These are phyloP conservation scores for Eulemur albifrons DNA, from an alignment of 2,797 vertebrate genomes.

Conservation along the genomic window DNA sequence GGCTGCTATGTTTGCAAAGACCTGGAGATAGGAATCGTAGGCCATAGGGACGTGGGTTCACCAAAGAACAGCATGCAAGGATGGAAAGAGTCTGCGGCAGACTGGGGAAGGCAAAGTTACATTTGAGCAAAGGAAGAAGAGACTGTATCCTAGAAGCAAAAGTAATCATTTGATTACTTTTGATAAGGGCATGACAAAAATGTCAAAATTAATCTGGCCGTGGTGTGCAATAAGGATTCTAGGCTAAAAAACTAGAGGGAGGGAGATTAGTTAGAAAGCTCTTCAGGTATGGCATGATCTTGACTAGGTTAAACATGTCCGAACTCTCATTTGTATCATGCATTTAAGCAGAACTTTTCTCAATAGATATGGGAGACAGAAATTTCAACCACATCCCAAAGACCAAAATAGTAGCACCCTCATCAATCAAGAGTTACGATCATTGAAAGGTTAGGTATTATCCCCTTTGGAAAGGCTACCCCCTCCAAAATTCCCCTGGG, in stretches of 20 bases:
- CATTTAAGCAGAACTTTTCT: slow-evolving; percentile 32
- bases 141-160: neutral
- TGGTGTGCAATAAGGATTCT: neutral
- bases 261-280: neutral
- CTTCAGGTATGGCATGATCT: neutral
- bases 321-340: neutral
- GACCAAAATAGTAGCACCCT: neutral
- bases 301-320: neutral
- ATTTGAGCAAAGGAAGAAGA: neutral
- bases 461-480: neutral
- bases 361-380: neutral
- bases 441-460: neutral
- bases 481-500: neutral
- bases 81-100: neutral
- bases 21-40: neutral
- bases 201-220: neutral
- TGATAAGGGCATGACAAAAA: neutral
- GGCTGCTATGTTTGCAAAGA: neutral
- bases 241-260: neutral
- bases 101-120: neutral
- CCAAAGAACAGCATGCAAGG: neutral
- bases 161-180: neutral
- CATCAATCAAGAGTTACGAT: neutral
- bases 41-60: neutral
- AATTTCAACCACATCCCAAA: neutral